Conservation (phyloP, 1,140 invertebrate species). For the Trichomalopsis sarcophagae region DNA sequence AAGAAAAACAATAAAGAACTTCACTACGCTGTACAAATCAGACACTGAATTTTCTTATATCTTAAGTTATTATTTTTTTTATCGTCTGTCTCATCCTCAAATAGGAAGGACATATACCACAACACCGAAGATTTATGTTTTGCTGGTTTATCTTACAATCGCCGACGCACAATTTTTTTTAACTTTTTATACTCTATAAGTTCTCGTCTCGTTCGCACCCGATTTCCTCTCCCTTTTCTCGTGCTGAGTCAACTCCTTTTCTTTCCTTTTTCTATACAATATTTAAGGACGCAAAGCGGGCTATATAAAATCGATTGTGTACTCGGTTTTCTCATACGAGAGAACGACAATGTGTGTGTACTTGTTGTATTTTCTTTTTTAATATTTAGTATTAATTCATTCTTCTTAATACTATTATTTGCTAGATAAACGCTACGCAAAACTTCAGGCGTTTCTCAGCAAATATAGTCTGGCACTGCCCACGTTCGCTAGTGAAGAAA, state of each 20-base stretch:
- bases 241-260: neutral
- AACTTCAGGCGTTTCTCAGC: constrained; percentile 9
- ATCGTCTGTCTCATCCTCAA: neutral
- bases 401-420: neutral
- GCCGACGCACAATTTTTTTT: neutral
- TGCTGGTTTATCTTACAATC: neutral
- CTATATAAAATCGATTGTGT: constrained; percentile 45
- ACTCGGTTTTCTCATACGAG: constrained; percentile 16
- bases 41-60: constrained; percentile 21
- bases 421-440: constrained; percentile 12
- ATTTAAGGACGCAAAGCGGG: constrained; percentile 36
- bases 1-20: constrained; percentile 32
- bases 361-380: constrained; percentile 4
- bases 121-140: constrained; percentile 31
- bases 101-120: constrained; percentile 18
- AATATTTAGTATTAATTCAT: neutral
- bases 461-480: neutral
- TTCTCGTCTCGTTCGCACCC: neutral
- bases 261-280: constrained; percentile 29
- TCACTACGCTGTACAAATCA: constrained; percentile 46
- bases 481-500: neutral
- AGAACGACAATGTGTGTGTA: constrained; percentile 29
- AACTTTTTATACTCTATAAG: neutral
- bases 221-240: neutral
- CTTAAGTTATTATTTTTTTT: neutral